Evolutionary conservation across 2,797 vertebrate species (phyloP), one percentile per base, ranked within the genome.

Genomic region (Philypnodon macrostomus): DNA sequence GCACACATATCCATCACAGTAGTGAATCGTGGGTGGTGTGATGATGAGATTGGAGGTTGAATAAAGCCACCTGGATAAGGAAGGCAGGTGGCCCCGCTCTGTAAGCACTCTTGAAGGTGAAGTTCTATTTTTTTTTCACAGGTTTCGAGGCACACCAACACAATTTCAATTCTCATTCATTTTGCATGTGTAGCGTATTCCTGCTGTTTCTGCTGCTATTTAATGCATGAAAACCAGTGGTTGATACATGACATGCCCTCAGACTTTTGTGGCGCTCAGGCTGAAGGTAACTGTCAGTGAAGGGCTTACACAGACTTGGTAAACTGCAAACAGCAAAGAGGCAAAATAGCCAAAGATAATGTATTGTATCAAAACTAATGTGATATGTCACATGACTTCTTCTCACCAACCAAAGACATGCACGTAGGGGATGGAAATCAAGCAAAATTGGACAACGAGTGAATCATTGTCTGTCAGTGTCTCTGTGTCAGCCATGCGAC

Each of bases 21-120:
- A 14, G 14, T 18, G 47, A 53, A 13, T 54, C 27, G 61, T 48
- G 26, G 58, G 70, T 53, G 56, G 53, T 59, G 29, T 42, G 48
- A 58, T 52, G 53, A 47, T 63, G 47, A 68, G 34, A 40, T 53
- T 32, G 17, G 51, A 49, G 60, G 30, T 46, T 68, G 58, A 62
- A 81, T 69, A 63, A 59, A 57, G 15, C 40, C 39, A 9, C 47
- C 11, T 27, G 41, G 41, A 79, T 65, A 72, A 76, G 47, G 24
- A 46, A 56, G 18, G 15, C 54, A 46, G 66, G 80, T 27, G 74
- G 67, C 58, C 46, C 38, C 19, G 24, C 44, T 60, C 57, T 45
- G 42, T 34, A 5, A 7, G 45, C 31, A 48, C 31, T 58, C 29
- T 45, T 4, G 2, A 45, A 45, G 27, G 16, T 45, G 17, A 46